Evolutionary conservation across 2,888 invertebrate species (phyloP).

Genomic region (Drosophila niveifrons): DNA sequence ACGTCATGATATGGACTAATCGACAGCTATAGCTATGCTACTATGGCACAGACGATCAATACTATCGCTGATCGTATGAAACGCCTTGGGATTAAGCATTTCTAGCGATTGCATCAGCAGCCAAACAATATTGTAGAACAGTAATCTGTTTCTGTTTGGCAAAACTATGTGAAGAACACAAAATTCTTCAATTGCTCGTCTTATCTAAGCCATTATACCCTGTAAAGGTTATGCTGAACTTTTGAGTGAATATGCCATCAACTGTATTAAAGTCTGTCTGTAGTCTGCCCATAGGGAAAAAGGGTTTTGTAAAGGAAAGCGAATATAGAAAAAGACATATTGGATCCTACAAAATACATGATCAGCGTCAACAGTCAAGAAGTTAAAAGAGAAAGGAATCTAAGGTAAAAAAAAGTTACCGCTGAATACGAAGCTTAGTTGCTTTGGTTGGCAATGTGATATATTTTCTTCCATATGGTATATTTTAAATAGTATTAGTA

Average conservation of each 20-base stretch:
- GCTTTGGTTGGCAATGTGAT: no score
- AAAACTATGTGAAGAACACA: slow-evolving; percentile 8
- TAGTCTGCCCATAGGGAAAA: background rate
- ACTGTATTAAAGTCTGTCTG: no score
- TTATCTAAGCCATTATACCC: slow-evolving; percentile 4
- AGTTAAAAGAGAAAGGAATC: no score
- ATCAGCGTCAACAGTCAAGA: no score
- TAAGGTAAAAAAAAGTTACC: no score
- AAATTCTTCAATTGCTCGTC: slow-evolving; percentile 9
- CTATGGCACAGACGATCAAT: slow-evolving; percentile 19
- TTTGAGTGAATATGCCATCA: background rate
- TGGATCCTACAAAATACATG: no score
- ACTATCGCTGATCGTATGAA: slow-evolving; percentile 16
- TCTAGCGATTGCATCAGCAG: slow-evolving; percentile 43
- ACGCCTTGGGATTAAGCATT: slow-evolving; percentile 21
- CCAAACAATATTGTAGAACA: slow-evolving; percentile 20
- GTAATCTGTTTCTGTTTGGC: slow-evolving; percentile 31
- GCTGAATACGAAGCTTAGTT: no score
- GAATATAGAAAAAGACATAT: no score
- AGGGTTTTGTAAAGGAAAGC: background rate
- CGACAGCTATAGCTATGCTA: slow-evolving; percentile 10
- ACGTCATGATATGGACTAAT: slow-evolving; percentile 16
- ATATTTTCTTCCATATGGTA: no score
- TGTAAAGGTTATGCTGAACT: background rate
- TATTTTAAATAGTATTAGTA: no score